phyloP scores from a whole-genome alignment of 1,140 invertebrate species.

The Amyelois transitella region DNA sequence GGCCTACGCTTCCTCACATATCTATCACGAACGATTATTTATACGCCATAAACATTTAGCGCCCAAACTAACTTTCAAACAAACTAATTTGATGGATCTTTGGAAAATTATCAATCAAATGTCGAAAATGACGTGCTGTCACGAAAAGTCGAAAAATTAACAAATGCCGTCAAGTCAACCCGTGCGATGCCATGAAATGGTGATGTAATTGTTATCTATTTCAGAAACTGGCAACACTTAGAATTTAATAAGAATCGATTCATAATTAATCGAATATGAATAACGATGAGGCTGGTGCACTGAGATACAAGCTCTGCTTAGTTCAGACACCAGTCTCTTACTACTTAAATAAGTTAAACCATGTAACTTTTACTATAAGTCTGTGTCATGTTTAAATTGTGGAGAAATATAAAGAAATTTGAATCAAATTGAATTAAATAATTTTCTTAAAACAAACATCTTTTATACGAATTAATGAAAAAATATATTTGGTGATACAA shows the following conservation, averaged over 20 bases:
- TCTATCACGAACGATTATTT: conserved; percentile 39
- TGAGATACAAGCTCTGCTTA: no score
- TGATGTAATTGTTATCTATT: conserved; percentile 61
- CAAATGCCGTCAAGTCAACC: conserved; percentile 45
- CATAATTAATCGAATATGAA: conserved; percentile 1
- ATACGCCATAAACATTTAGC: conserved; percentile 62
- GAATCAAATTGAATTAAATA: no score
- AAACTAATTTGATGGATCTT: conserved; percentile 73
- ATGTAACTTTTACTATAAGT: no score
- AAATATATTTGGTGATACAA: no score
- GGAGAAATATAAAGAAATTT: no score
- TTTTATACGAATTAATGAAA: no score
- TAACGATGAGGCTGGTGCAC: no score
- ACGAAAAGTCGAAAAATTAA: conserved; percentile 68
- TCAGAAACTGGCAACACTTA: conserved; percentile 39
- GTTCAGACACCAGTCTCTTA: no score
- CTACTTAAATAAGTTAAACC: no score
- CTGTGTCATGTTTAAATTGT: no score
- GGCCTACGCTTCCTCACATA: conserved; percentile 54
- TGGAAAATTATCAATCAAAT: conserved; percentile 73
- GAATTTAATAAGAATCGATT: background rate
- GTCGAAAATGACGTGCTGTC: conserved; percentile 73
- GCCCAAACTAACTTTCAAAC: conserved; percentile 72
- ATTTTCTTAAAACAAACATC: no score
- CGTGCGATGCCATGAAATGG: conserved; percentile 64